These are phyloP conservation scores for Perca schrenkii DNA, from an alignment of 2,113 vertebrate species.

Conservation along the genomic window DNA sequence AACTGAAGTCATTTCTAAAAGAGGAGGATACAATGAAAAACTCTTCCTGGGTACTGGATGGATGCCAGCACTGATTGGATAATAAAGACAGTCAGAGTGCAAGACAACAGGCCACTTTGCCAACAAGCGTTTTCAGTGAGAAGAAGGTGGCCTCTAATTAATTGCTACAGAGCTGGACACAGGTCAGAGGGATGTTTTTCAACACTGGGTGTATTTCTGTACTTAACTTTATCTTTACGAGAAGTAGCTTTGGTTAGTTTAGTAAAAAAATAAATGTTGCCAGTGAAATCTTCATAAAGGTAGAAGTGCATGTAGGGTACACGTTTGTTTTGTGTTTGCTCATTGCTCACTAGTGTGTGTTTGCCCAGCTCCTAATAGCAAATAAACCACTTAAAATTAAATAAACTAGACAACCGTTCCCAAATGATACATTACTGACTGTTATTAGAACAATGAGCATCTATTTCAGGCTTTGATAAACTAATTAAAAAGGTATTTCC, in stretches of 20 bases:
- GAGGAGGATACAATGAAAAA: slow-evolving; percentile 23
- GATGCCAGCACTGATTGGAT: slow-evolving; percentile 48
- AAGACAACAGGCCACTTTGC: slow-evolving; percentile 30
- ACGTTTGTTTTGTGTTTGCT: not conserved
- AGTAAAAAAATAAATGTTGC: not conserved
- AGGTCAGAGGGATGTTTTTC: slow-evolving; percentile 10
- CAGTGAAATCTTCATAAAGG: not conserved
- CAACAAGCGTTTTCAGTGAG: slow-evolving; percentile 32
- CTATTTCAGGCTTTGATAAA: slow-evolving; percentile 64
- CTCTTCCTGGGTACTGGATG: slow-evolving; percentile 16
- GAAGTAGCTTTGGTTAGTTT: not conserved
- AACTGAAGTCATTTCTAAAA: not conserved
- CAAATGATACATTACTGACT: slow-evolving; percentile 43
- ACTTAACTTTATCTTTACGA: not conserved
- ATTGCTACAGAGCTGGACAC: slow-evolving; percentile 31
- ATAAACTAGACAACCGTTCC: slow-evolving; percentile 54
- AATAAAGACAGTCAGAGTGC: slow-evolving; percentile 36
- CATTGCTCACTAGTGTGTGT: slow-evolving; percentile 14
- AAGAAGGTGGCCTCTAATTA: slow-evolving; percentile 42
- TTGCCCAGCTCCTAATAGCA: slow-evolving; percentile 46
- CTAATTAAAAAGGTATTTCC: slow-evolving; percentile 71
- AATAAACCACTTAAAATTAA: slow-evolving; percentile 59
- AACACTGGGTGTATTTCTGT: slow-evolving; percentile 9
- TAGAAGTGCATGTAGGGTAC: not conserved
- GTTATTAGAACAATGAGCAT: slow-evolving; percentile 60